phyloP scores from a whole-genome alignment of 2,888 invertebrate species.

The Strigamia transsilvanica region DNA sequence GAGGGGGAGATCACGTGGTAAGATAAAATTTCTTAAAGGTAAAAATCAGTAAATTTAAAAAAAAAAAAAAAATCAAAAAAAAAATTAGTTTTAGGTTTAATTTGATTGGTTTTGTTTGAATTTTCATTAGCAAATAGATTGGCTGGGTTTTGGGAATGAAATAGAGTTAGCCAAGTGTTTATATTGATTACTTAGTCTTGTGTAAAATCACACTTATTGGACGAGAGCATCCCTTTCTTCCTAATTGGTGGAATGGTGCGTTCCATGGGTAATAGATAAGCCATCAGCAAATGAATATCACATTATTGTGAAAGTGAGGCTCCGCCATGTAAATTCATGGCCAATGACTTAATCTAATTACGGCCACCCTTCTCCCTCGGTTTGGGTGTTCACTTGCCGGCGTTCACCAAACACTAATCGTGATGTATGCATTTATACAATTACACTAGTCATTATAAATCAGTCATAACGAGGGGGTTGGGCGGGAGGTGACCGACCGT shows the following conservation, averaged over 20 bases:
- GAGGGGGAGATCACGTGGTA: background rate
- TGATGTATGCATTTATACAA: constrained; percentile 51
- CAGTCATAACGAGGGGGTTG: constrained; percentile 18
- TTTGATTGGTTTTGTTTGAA: too few relatives aligned
- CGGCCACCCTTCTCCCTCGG: background rate
- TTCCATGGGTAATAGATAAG: constrained; percentile 52
- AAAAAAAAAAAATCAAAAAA: too few relatives aligned
- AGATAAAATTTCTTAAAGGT: background rate
- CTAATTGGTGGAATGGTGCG: constrained; percentile 53
- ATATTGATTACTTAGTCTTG: constrained; percentile 52
- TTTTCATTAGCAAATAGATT: background rate
- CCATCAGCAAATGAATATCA: constrained; percentile 52
- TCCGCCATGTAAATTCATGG: constrained; percentile 48
- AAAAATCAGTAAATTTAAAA: too few relatives aligned
- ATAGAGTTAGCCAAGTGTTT: constrained; percentile 50
- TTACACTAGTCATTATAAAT: constrained; percentile 52
- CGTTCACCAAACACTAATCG: constrained; percentile 36
- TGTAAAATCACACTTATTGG: constrained; percentile 53
- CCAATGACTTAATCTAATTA: constrained; percentile 51
- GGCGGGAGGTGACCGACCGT: constrained; percentile 8
- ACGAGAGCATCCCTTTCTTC: constrained; percentile 18
- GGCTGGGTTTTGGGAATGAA: background rate
- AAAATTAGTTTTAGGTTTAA: too few relatives aligned
- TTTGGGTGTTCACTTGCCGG: constrained; percentile 26
- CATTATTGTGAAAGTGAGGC: constrained; percentile 44